Conservation (phyloP, 2,888 invertebrate species). For the Sphaerophoria rueppellii region DNA sequence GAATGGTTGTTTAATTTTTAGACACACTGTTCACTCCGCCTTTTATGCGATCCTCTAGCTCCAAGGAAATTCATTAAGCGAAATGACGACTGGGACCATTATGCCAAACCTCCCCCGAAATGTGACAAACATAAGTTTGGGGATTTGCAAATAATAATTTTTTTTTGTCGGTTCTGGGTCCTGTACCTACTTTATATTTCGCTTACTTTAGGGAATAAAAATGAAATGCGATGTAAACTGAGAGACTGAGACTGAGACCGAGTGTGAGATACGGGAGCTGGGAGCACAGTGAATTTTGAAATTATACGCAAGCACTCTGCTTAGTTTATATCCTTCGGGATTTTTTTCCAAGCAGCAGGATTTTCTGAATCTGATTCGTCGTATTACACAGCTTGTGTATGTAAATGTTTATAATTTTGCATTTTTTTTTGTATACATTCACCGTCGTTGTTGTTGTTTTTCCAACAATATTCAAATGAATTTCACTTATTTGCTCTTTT, state of each 20-base stretch:
- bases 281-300: slow-evolving; percentile 31
- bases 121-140: slow-evolving; percentile 65
- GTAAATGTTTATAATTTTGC: slow-evolving; percentile 44
- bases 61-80: slow-evolving; percentile 59
- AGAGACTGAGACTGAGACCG: background rate
- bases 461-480: slow-evolving; percentile 67
- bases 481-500: slow-evolving; percentile 57
- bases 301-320: slow-evolving; percentile 26
- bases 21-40: slow-evolving; percentile 28
- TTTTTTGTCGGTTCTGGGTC: slow-evolving; percentile 1
- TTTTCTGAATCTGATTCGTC: slow-evolving; percentile 53
- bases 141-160: slow-evolving; percentile 54
- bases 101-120: slow-evolving; percentile 34
- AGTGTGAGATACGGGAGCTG: background rate
- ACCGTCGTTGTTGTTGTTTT: slow-evolving; percentile 2
- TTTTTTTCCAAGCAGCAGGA: slow-evolving; percentile 33
- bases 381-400: slow-evolving; percentile 59
- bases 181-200: slow-evolving; percentile 12
- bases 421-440: slow-evolving; percentile 14
- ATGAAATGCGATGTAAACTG: slow-evolving; percentile 32
- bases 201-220: slow-evolving; percentile 45
- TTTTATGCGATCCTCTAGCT: slow-evolving; percentile 23
- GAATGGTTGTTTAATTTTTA: background rate
- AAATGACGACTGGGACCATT: slow-evolving; percentile 63
- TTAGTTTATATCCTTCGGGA: slow-evolving; percentile 56